A percentile compares a stretch with the other conserved stretches of the same genome.
These are phyloP conservation scores for Ommatoiulus sabulosus DNA, from an alignment of 2,888 invertebrate genomes.

Conservation along the genomic window DNA sequence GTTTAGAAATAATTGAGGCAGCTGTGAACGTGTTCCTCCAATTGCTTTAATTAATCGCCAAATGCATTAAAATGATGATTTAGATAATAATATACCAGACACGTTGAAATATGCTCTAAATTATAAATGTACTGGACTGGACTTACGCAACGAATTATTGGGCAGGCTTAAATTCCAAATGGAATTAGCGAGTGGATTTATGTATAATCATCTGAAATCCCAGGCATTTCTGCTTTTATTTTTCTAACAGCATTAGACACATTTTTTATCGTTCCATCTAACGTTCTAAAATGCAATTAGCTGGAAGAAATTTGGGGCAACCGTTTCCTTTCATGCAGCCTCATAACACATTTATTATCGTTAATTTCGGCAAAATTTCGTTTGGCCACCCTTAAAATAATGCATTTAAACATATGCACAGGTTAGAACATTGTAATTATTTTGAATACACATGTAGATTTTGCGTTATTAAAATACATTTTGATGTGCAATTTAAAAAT, in stretches of 20 bases:
- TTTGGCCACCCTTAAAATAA: too few relatives aligned
- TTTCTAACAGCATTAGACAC: neutral
- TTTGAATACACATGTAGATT: too few relatives aligned
- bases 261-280: neutral
- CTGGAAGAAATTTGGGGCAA: too few relatives aligned
- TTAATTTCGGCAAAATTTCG: too few relatives aligned
- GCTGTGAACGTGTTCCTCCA: neutral
- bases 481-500: too few relatives aligned
- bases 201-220: neutral
- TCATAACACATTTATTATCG: too few relatives aligned
- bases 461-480: too few relatives aligned
- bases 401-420: too few relatives aligned
- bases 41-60: neutral
- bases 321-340: too few relatives aligned
- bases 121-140: neutral
- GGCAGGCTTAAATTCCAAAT: neutral
- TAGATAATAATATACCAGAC: neutral
- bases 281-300: neutral
- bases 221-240: neutral
- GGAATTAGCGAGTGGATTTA: neutral
- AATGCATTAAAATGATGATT: neutral
- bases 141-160: neutral
- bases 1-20: neutral
- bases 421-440: too few relatives aligned
- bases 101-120: neutral